Evolutionary conservation across 1,140 invertebrate species (phyloP).

Genomic region (Paraescarpia echinospica): DNA sequence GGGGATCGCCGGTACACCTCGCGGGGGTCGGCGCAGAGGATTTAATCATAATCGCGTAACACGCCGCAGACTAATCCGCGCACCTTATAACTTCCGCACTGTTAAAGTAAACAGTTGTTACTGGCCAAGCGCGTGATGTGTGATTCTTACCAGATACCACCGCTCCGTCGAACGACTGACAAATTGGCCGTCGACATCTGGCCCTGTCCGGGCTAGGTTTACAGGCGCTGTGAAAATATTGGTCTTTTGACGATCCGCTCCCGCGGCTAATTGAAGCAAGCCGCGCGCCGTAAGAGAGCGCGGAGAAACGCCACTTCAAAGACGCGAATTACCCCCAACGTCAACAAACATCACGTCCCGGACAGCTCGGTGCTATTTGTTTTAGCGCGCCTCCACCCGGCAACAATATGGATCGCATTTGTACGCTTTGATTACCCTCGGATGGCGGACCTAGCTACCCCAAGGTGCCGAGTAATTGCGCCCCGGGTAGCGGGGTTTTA

Average conservation of each 20-base stretch:
- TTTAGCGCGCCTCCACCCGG: not conserved
- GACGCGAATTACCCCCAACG: not conserved
- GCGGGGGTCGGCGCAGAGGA: not conserved
- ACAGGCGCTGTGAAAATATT: not conserved
- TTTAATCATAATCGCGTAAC: not conserved
- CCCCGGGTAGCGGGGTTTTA: not conserved
- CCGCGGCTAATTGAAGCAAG: not conserved
- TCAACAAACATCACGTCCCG: not conserved
- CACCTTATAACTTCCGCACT: not conserved
- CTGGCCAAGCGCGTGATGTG: not conserved
- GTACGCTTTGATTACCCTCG: not conserved
- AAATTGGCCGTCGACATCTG: not conserved
- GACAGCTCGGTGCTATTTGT: not conserved
- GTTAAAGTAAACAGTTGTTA: not conserved
- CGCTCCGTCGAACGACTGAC: not conserved
- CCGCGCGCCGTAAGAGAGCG: not conserved
- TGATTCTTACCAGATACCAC: not conserved
- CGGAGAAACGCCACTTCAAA: not conserved
- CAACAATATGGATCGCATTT: conserved; percentile 1
- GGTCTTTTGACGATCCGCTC: not conserved
- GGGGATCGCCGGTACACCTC: not conserved
- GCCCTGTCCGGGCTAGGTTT: not conserved
- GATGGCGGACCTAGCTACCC: not conserved
- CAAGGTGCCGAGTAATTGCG: not conserved
- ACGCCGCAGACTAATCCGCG: not conserved